Evolutionary conservation across 2,797 vertebrate species (phyloP).

Genomic region (Helarctos malayanus): DNA sequence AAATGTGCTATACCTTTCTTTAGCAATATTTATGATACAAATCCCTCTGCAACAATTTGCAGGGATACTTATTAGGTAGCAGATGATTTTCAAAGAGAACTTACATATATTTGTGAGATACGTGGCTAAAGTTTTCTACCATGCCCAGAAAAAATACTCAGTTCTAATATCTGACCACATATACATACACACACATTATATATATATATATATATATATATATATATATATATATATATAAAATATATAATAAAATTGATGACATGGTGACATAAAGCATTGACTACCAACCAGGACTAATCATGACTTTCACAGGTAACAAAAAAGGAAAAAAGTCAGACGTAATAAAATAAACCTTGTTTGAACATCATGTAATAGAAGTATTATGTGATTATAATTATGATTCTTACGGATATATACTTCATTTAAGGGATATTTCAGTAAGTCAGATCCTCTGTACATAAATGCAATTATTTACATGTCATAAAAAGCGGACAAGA

Average conservation of each 20-base stretch:
- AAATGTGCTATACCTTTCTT: background rate
- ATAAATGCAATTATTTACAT: background rate
- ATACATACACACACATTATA: background rate
- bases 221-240: background rate
- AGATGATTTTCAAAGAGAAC: background rate
- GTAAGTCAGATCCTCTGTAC: background rate
- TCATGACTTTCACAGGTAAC: background rate
- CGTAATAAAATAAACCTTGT: too few species aligned
- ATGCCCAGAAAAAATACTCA: background rate
- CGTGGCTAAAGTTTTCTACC: background rate
- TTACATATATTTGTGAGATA: background rate
- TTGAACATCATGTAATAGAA: background rate
- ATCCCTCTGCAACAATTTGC: background rate
- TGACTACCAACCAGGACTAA: background rate
- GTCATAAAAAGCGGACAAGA: background rate
- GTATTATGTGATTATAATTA: background rate
- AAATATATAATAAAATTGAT: background rate
- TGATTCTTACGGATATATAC: background rate
- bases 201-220: background rate
- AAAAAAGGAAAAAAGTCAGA: background rate
- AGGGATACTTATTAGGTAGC: background rate
- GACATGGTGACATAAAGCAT: background rate
- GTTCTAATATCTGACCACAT: background rate
- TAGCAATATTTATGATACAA: background rate
- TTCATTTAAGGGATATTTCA: background rate